Conservation (phyloP, 2,797 vertebrate species). For the Chromis chromis region DNA sequence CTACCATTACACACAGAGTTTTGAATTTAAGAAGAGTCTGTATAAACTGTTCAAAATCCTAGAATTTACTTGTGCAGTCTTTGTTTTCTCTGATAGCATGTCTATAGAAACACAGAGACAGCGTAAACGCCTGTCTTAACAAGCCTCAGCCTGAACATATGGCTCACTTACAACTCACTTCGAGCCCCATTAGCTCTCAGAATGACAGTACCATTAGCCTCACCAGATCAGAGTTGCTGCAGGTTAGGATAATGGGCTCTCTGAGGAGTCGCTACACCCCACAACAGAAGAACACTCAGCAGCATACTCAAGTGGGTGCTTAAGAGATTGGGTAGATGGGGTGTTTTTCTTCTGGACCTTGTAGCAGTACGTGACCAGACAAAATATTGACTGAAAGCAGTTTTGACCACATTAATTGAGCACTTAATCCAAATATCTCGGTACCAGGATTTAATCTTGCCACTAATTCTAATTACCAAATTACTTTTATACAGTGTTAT, state of each 20-base stretch:
- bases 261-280: conserved; percentile 9
- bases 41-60: not conserved
- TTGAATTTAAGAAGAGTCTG: too few relatives aligned
- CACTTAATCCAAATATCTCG: conserved; percentile 11
- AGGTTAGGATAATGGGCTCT: conserved; percentile 37
- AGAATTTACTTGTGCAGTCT: not conserved
- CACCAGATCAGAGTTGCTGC: conserved; percentile 15
- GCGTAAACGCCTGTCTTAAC: not conserved
- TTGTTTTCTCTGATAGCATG: not conserved
- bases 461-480: not conserved
- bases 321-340: not conserved
- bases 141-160: conserved; percentile 15
- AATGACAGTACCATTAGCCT: conserved; percentile 42
- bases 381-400: conserved; percentile 5
- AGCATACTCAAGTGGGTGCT: conserved; percentile 15
- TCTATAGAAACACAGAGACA: not conserved
- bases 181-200: conserved; percentile 35
- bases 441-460: not conserved
- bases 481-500: not conserved
- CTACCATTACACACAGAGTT: too few relatives aligned
- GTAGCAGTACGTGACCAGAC: not conserved
- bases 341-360: not conserved
- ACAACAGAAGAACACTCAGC: conserved; percentile 22
- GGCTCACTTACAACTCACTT: conserved; percentile 21
- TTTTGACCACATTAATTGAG: conserved; percentile 5